Percentiles rank a stretch among this genome's conserved stretches.
phyloP scores from a whole-genome alignment of 2,113 vertebrate species.

The Carassius carassius region DNA sequence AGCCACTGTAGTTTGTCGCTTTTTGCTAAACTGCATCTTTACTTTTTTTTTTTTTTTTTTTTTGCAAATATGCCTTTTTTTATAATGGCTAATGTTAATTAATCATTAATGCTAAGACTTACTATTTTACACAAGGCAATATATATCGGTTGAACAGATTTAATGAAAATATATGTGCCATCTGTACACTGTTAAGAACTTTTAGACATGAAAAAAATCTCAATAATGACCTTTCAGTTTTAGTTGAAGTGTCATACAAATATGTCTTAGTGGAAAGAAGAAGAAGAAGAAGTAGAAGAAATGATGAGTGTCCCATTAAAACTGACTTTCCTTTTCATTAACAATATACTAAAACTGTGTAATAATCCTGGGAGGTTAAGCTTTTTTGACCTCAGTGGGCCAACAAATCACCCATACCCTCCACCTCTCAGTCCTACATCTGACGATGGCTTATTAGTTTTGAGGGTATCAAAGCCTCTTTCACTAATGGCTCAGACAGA shows the following conservation, averaged over 20 bases:
- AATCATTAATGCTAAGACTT: neutral
- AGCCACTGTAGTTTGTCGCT: neutral
- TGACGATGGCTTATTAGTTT: constrained; percentile 48
- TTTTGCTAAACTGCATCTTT: neutral
- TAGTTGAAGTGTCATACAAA: neutral
- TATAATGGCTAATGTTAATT: neutral
- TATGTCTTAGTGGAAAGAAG: neutral
- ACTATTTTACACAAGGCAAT: neutral
- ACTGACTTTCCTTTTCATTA: neutral
- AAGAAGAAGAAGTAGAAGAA: no score
- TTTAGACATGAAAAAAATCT: neutral
- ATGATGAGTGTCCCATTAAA: constrained; percentile 9
- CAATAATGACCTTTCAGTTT: neutral
- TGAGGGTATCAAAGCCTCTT: constrained; percentile 46
- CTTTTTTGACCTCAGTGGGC: constrained; percentile 19
- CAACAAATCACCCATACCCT: neutral
- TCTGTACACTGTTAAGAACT: neutral
- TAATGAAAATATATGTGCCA: neutral
- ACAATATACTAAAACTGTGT: constrained; percentile 2
- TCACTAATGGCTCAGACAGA: constrained; percentile 41
- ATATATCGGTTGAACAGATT: neutral
- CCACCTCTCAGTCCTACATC: constrained; percentile 26
- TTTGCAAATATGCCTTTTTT: neutral
- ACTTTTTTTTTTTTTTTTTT: no score
- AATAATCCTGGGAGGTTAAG: neutral